Conservation (phyloP, 2,113 vertebrate species). For the Sinocyclocheilus maitianheensis region DNA sequence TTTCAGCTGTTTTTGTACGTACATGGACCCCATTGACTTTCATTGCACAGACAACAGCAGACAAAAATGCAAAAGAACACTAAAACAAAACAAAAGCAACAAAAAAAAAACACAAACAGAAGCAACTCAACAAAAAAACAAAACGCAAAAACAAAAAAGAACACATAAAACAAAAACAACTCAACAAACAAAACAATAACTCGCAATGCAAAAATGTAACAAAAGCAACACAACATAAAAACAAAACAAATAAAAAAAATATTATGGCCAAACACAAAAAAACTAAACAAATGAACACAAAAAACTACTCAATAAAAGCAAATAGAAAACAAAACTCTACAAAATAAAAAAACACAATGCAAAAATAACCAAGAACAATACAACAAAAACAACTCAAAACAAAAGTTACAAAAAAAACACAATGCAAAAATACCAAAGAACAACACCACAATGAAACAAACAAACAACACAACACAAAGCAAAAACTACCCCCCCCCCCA, state of each 20-base stretch:
- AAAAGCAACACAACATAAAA: too few relatives aligned
- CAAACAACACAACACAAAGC: neutral
- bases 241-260: neutral
- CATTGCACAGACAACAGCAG: neutral
- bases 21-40: neutral
- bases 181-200: too few relatives aligned
- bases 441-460: too few relatives aligned
- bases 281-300: neutral
- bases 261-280: too few relatives aligned
- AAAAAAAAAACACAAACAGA: too few relatives aligned
- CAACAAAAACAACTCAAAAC: neutral
- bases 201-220: too few relatives aligned
- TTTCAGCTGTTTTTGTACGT: neutral
- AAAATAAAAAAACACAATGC: neutral
- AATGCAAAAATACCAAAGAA: neutral
- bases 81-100: neutral
- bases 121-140: too few relatives aligned
- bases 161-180: too few relatives aligned
- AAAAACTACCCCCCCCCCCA: too few relatives aligned
- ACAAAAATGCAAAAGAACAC: neutral
- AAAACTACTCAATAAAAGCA: too few relatives aligned
- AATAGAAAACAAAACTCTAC: neutral
- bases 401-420: too few relatives aligned
- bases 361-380: neutral
- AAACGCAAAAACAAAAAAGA: neutral